Evolutionary conservation across 2,797 vertebrate species (phyloP).

Genomic region (Anas bahamensis): DNA sequence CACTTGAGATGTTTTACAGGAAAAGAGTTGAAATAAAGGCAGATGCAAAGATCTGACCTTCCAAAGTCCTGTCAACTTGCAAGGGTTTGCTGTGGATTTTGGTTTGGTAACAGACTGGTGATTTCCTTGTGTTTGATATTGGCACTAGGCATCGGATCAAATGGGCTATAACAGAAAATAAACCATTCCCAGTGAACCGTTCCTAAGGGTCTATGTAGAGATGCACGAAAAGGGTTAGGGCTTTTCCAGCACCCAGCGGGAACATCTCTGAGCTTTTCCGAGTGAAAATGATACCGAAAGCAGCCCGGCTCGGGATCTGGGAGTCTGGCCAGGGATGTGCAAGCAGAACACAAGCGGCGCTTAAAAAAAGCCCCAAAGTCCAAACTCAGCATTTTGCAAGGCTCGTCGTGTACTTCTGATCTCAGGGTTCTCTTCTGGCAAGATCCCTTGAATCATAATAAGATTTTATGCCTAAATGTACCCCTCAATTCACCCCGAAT

Average conservation of each 20-base stretch:
- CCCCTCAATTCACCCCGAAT: not conserved
- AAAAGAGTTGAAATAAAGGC: not conserved
- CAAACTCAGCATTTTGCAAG: not conserved
- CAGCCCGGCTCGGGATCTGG: not conserved
- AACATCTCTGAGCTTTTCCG: not conserved
- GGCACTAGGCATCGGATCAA: not conserved
- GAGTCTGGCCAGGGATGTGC: not conserved
- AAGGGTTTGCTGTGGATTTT: not conserved
- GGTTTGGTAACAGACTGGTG: not conserved
- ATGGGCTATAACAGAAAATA: not conserved
- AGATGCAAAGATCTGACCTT: not conserved
- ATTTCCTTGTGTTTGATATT: not conserved
- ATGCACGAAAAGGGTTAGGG: not conserved
- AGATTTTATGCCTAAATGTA: not conserved
- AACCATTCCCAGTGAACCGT: not conserved
- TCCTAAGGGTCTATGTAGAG: not conserved
- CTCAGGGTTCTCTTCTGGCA: not conserved
- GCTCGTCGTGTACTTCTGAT: not conserved
- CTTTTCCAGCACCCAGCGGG: not conserved
- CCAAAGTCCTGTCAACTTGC: not conserved
- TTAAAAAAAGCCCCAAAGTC: not conserved
- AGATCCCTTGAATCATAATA: not conserved
- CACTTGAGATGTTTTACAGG: not conserved
- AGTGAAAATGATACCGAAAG: not conserved
- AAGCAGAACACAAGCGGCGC: not conserved